These are phyloP conservation scores for Eueides isabella DNA, from an alignment of 1,140 invertebrate genomes.

Conservation along the genomic window DNA sequence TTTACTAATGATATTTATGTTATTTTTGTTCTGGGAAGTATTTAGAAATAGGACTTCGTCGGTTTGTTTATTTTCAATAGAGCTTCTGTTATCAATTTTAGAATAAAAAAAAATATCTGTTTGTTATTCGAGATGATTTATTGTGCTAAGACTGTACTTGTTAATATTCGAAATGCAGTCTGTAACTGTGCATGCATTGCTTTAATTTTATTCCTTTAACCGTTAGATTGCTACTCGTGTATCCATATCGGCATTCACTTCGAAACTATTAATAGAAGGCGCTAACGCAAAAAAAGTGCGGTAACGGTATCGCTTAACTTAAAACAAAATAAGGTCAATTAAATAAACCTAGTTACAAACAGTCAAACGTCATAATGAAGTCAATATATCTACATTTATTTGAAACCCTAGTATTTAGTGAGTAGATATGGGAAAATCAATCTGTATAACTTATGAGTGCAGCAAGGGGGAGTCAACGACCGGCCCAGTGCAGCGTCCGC, in stretches of 20 bases:
- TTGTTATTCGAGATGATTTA: neutral
- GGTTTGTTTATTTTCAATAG: too few relatives aligned
- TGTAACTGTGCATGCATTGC: conserved; percentile 27
- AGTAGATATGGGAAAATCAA: conserved; percentile 53
- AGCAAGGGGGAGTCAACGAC: conserved; percentile 72
- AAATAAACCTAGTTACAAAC: neutral
- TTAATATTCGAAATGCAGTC: conserved; percentile 34
- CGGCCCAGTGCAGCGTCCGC: conserved; percentile 62
- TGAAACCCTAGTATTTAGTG: neutral
- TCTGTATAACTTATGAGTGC: conserved; percentile 57
- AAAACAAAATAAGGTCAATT: neutral
- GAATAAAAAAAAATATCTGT: too few relatives aligned
- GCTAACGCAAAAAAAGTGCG: conserved; percentile 14
- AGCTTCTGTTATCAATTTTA: too few relatives aligned
- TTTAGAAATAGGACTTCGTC: too few relatives aligned
- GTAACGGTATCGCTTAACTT: neutral
- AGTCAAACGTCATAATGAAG: neutral
- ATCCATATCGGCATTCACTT: conserved; percentile 16
- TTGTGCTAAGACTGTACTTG: neutral
- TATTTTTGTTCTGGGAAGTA: too few relatives aligned
- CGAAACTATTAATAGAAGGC: conserved; percentile 16
- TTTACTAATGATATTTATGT: too few relatives aligned
- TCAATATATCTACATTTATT: neutral
- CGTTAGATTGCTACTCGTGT: conserved; percentile 34
- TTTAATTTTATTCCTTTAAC: conserved; percentile 39